Conservation (phyloP, 2,113 vertebrate species). For the Saccopteryx leptura region DNA sequence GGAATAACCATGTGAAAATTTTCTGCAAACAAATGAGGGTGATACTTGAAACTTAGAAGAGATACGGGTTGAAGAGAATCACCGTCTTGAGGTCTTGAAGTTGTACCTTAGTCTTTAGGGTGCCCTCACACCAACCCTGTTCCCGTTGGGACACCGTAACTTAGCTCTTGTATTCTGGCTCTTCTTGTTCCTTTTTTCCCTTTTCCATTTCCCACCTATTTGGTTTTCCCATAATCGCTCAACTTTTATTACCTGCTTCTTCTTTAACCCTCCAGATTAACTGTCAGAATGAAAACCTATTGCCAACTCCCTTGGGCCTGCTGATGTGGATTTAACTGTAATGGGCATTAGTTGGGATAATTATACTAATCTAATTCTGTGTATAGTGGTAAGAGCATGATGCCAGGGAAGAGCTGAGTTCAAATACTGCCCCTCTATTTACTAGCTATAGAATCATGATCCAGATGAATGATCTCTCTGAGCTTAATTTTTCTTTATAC, state of each 20-base stretch:
- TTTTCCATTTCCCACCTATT: background rate
- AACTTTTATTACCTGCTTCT: background rate
- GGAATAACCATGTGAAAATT: background rate
- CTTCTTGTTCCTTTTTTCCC: background rate
- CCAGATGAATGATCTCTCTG: background rate
- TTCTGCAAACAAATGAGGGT: background rate
- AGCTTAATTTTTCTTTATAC: background rate
- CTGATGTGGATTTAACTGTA: background rate
- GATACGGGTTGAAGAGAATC: background rate
- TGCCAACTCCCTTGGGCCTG: background rate
- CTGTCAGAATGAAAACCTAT: constrained; percentile 15
- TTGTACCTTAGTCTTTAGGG: background rate
- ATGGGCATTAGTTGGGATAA: background rate
- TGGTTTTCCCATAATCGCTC: background rate
- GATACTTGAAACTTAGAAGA: background rate
- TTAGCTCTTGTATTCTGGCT: constrained; percentile 18
- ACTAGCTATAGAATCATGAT: background rate
- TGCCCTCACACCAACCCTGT: background rate
- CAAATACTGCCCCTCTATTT: background rate
- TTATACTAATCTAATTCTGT: constrained; percentile 10
- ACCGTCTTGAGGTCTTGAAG: background rate
- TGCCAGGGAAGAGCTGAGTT: background rate
- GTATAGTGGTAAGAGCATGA: background rate
- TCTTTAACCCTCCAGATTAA: constrained; percentile 9
- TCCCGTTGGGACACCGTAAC: background rate